Evolutionary conservation across 2,888 invertebrate genomes (phyloP), one percentile per base, ranked within the genome.

Genomic region (Dione juno): DNA sequence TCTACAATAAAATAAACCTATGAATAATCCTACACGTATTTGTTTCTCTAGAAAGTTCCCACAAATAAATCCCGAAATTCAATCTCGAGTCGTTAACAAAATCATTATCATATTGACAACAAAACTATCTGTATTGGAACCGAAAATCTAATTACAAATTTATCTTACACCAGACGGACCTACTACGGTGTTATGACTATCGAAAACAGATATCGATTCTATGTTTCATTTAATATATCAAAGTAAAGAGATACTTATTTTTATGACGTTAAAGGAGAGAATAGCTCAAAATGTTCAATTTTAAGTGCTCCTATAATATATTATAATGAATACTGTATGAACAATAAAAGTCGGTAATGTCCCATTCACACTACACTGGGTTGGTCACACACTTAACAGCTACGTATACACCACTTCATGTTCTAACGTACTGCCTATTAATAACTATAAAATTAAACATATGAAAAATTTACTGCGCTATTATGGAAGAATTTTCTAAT

Each of bases 291-390:
- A 64, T 21, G 48, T 69, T 69, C 37, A 61, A 67, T 72, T 77
- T 79, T 80, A 74, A 81, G 86, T 85, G 84, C 81, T 79, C 81
- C 79, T 80, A 87, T 88, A 88, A 87, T 87, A 85, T 84, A 80
- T 84, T 81, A 76, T 80, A 81, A 82, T 79, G 76, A 74, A 74
- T 75, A 77, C 76, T 74, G 78, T 77, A 86, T 83, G 82, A 88
- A 88, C 82, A 85, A 89, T 87, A 88, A 89, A 86, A 85, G 83
- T 88, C 86, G 84, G 79, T 86, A 82, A 88, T 86, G 80, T 80
- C 77, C 78, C 82, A 87, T 88, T 90, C 89, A 88, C 88, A 88
- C 88, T 82, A 81, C 79, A 78, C 78, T 81, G 78, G 80, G 76
- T 71, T 74, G 82, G 80, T 88, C 88, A 85, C 88, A 88, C 88